These are phyloP conservation scores for Formica aserva DNA, from an alignment of 2,888 invertebrate species.

Conservation along the genomic window DNA sequence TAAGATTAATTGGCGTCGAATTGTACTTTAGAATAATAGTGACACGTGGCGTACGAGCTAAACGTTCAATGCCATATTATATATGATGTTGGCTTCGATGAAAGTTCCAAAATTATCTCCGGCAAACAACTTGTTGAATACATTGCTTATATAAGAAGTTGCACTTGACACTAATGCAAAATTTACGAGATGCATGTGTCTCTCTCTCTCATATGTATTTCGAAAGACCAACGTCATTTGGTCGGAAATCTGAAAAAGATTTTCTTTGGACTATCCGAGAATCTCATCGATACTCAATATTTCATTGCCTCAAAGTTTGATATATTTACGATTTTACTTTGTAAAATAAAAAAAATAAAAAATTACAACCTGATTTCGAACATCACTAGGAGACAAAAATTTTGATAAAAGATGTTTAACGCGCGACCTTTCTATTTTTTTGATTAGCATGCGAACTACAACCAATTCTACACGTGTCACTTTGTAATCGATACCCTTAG, in stretches of 20 bases:
- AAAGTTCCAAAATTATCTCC: conserved; percentile 53
- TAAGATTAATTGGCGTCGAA: neutral
- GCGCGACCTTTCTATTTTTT: neutral
- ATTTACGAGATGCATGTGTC: neutral
- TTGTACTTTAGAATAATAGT: neutral
- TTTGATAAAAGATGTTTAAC: neutral
- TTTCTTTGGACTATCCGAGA: neutral
- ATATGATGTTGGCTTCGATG: conserved; percentile 27
- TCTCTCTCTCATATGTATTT: neutral
- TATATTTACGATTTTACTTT: neutral
- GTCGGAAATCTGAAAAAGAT: neutral
- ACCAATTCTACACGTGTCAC: conserved; percentile 17
- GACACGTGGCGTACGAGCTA: neutral
- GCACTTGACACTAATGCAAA: conserved; percentile 15
- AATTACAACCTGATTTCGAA: neutral
- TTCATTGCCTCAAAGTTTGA: conserved; percentile 1
- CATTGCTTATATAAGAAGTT: conserved; percentile 37
- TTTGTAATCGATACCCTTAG: neutral
- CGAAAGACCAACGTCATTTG: neutral
- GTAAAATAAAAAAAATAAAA: neutral
- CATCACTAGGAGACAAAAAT: neutral
- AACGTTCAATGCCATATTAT: conserved; percentile 12
- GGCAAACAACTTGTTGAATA: conserved; percentile 49
- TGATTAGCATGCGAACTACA: neutral
- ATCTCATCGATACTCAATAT: neutral